phyloP scores from a whole-genome alignment of 2,113 vertebrate species.

The Dasypus novemcinctus region DNA sequence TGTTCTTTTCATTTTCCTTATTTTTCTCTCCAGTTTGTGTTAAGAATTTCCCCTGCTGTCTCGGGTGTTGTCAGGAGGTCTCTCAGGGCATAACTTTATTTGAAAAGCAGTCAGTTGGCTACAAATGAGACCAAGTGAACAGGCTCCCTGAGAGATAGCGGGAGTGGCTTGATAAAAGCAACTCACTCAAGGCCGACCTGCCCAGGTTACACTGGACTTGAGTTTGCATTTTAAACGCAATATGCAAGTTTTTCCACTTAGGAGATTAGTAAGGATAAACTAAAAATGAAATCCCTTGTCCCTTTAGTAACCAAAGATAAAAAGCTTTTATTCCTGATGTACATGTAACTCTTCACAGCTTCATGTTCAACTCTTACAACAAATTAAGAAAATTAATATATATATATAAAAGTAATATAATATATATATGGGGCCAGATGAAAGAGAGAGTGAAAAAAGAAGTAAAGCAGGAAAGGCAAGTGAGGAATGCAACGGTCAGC shows the following conservation, averaged over 20 bases:
- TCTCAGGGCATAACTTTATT: background rate
- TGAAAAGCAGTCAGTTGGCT: background rate
- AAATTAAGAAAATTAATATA: background rate
- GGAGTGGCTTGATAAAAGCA: background rate
- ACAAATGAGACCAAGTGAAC: background rate
- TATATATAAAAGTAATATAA: too few species aligned
- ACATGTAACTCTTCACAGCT: background rate
- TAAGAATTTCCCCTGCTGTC: slow-evolving; percentile 72
- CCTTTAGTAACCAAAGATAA: background rate
- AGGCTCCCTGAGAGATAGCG: background rate
- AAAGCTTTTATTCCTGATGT: background rate
- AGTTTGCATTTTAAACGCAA: background rate
- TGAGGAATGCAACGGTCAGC: too few species aligned
- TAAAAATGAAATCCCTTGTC: background rate
- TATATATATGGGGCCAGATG: too few species aligned
- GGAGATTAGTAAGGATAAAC: background rate
- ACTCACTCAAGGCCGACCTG: background rate
- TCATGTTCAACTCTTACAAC: background rate
- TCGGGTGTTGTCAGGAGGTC: background rate
- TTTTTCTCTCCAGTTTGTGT: slow-evolving; percentile 58
- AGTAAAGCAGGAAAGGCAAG: too few species aligned
- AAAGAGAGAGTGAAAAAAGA: too few species aligned
- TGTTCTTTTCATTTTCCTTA: background rate
- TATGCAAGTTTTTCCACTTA: background rate
- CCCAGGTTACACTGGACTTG: background rate